Evolutionary conservation across 2,113 vertebrate genomes (phyloP).

Genomic region (Cinclus cinclus): DNA sequence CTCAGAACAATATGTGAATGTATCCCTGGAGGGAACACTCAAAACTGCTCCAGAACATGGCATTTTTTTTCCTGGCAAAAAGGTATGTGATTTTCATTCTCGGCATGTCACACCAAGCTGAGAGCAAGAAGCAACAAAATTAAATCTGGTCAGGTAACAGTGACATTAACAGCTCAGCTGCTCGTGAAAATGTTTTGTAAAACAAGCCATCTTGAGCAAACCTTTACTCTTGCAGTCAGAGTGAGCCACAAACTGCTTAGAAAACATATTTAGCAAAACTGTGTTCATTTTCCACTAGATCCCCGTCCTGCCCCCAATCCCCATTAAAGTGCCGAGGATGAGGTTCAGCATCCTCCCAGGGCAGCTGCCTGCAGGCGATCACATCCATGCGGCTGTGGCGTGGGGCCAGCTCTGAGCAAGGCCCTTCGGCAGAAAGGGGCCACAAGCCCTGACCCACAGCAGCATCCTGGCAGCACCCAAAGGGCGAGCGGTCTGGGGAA

Average conservation of each 20-base stretch:
- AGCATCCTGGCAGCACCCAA: background rate
- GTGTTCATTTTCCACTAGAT: background rate
- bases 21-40: background rate
- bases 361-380: background rate
- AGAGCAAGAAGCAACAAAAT: slow-evolving; percentile 14
- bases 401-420: background rate
- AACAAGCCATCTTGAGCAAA: background rate
- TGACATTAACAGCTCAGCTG: slow-evolving; percentile 44
- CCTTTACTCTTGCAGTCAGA: background rate
- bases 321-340: background rate
- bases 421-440: background rate
- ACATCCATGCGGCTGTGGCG: rapidly evolving
- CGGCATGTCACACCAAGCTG: background rate
- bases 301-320: background rate
- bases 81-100: slow-evolving; percentile 34
- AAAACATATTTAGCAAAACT: background rate
- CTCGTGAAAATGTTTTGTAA: slow-evolving; percentile 47
- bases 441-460: rapidly evolving
- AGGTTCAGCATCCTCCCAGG: background rate
- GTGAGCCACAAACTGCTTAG: background rate
- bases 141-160: slow-evolving; percentile 54
- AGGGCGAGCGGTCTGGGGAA: rapidly evolving
- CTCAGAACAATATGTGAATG: background rate
- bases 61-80: background rate
- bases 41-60: background rate